A percentile compares a stretch with the other conserved stretches of the same genome.
These are phyloP conservation scores for Myotis davidii DNA, from an alignment of 2,113 vertebrate species.

Conservation along the genomic window DNA sequence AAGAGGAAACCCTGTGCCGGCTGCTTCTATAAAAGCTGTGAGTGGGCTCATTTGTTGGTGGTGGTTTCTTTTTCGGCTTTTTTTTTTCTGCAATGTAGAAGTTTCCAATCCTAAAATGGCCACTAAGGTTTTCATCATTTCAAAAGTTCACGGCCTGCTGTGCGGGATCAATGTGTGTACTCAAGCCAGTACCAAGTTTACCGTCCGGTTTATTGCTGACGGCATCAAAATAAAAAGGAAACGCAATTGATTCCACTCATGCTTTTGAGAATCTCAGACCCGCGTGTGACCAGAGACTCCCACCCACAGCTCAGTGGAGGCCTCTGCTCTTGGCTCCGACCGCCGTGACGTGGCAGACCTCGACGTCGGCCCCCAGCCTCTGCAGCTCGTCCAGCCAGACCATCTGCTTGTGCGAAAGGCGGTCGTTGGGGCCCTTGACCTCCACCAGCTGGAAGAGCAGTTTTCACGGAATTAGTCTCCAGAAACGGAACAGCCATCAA, in stretches of 20 bases:
- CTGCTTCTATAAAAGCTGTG: neutral
- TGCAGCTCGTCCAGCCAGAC: slow-evolving; percentile 95
- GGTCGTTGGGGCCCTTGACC: slow-evolving; percentile 96
- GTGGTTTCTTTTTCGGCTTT: no score
- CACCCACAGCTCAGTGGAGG: slow-evolving; percentile 72
- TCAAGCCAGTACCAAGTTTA: neutral
- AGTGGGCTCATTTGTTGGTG: neutral
- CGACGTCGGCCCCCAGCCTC: slow-evolving; percentile 91
- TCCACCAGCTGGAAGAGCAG: slow-evolving; percentile 91
- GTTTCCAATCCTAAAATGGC: neutral
- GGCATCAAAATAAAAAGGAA: neutral
- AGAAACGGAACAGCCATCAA: neutral
- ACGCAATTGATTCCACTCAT: accelerated
- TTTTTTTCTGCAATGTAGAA: neutral
- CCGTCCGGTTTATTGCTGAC: neutral
- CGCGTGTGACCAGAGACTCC: neutral
- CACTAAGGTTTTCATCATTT: neutral
- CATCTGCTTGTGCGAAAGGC: slow-evolving; percentile 95
- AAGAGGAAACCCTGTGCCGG: neutral
- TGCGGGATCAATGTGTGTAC: neutral
- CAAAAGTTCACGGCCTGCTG: neutral
- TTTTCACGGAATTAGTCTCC: neutral
- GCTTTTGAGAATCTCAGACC: neutral
- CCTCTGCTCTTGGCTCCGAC: slow-evolving; percentile 87
- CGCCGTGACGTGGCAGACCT: slow-evolving; percentile 94